phyloP scores from a whole-genome alignment of 2,888 invertebrate species.

The Heliconius ismenius region DNA sequence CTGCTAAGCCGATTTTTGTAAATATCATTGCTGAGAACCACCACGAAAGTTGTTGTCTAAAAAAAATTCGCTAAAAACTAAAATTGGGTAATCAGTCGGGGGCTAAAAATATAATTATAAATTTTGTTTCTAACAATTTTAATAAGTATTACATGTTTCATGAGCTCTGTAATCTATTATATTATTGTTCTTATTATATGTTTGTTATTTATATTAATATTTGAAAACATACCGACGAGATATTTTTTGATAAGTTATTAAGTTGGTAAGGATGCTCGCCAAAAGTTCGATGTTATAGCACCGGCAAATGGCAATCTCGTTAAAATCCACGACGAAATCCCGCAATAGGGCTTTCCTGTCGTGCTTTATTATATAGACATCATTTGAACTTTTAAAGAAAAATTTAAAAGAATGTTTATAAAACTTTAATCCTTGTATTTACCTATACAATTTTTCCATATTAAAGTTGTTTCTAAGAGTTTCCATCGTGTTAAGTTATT shows the following conservation, averaged over 20 bases:
- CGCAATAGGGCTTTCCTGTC: conserved; percentile 59
- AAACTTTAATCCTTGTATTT: not conserved
- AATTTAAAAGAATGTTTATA: conserved; percentile 20
- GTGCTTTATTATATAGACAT: conserved; percentile 34
- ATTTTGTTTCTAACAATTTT: too few species aligned
- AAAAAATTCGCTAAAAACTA: too few species aligned
- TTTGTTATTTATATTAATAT: not conserved
- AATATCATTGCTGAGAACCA: too few species aligned
- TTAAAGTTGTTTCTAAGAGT: not conserved
- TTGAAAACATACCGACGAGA: conserved; percentile 7
- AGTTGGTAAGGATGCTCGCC: conserved; percentile 67
- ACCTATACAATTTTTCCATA: not conserved
- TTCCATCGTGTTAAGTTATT: not conserved
- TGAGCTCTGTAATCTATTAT: too few species aligned
- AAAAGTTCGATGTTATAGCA: conserved; percentile 65
- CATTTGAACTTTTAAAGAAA: conserved; percentile 9
- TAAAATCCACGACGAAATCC: conserved; percentile 75
- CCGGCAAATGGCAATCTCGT: conserved; percentile 75
- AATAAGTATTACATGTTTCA: too few species aligned
- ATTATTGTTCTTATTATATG: not conserved
- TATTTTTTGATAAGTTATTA: conserved; percentile 63
- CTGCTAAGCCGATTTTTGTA: too few species aligned
- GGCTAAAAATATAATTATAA: too few species aligned
- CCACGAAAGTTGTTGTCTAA: too few species aligned
- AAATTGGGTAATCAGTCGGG: too few species aligned